These are phyloP conservation scores for Panthera tigris DNA, from an alignment of 2,113 vertebrate species.

Conservation along the genomic window DNA sequence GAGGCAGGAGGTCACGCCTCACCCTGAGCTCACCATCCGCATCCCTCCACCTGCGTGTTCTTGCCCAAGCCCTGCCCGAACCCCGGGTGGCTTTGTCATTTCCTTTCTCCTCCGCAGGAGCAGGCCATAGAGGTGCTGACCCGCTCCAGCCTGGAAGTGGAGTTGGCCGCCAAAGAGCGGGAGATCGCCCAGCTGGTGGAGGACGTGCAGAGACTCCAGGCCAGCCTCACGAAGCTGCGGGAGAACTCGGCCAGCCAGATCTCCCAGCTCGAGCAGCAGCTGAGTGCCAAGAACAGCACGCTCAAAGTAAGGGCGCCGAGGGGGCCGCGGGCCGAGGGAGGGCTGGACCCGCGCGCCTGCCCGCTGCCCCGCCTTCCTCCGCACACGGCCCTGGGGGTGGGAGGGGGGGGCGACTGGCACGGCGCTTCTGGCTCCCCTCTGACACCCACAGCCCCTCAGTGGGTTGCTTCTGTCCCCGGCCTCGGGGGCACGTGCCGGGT, in stretches of 20 bases:
- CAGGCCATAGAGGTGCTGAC: slow-evolving; percentile 91
- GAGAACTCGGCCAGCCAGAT: slow-evolving; percentile 96
- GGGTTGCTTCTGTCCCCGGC: neutral
- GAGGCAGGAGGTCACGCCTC: neutral
- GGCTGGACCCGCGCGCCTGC: accelerated
- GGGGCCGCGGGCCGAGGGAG: accelerated
- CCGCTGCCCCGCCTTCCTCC: neutral
- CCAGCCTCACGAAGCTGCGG: slow-evolving; percentile 95
- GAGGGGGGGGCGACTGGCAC: neutral
- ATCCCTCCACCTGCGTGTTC: neutral
- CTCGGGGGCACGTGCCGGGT: accelerated
- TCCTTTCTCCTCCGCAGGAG: slow-evolving; percentile 82
- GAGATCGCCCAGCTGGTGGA: slow-evolving; percentile 97
- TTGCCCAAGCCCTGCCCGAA: accelerated
- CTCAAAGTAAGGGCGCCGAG: slow-evolving; percentile 89
- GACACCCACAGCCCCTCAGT: neutral
- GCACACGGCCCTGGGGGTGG: accelerated
- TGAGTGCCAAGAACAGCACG: slow-evolving; percentile 92
- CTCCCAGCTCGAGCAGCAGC: slow-evolving; percentile 95
- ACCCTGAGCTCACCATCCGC: accelerated
- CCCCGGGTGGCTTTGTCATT: slow-evolving; percentile 36
- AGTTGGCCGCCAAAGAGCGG: slow-evolving; percentile 96
- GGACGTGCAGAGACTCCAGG: slow-evolving; percentile 97
- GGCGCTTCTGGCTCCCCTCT: neutral
- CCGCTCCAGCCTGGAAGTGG: slow-evolving; percentile 93